Evolutionary conservation across 1,140 invertebrate genomes (phyloP).

Genomic region (Tetramorium simillimum): DNA sequence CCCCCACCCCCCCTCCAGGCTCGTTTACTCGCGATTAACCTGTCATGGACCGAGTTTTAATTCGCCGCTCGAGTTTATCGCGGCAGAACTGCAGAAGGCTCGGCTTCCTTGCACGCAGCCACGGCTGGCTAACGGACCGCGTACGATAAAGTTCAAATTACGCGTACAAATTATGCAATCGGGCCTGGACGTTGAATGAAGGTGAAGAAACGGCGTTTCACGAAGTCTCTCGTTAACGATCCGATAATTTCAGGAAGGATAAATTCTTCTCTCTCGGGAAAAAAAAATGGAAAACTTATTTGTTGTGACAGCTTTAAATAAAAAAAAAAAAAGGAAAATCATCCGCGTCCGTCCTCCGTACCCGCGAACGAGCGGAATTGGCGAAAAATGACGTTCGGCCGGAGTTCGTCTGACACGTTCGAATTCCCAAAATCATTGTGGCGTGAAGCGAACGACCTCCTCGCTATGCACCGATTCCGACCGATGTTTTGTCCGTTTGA

Average conservation of each 20-base stretch:
- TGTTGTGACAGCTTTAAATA: background rate
- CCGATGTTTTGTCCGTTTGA: background rate
- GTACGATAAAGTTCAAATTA: slow-evolving; percentile 1
- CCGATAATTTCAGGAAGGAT: no score
- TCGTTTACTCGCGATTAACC: slow-evolving; percentile 40
- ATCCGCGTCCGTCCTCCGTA: background rate
- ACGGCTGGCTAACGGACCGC: background rate
- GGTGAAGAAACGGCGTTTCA: background rate
- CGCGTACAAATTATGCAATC: background rate
- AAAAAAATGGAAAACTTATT: background rate
- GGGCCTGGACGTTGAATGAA: background rate
- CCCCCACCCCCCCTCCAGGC: no score
- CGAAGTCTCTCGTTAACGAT: background rate
- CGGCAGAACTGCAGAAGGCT: background rate
- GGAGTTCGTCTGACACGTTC: background rate
- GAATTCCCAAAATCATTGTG: slow-evolving; percentile 34
- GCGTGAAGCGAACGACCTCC: slow-evolving; percentile 39
- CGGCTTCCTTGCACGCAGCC: background rate
- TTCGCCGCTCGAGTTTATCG: slow-evolving; percentile 5
- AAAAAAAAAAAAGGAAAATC: background rate
- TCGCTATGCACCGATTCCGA: slow-evolving; percentile 36
- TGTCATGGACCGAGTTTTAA: slow-evolving; percentile 32
- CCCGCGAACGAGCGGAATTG: background rate
- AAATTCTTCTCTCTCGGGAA: background rate
- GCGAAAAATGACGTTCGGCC: slow-evolving; percentile 16